phyloP scores from a whole-genome alignment of 2,888 invertebrate genomes.

The Rutpela maculata region DNA sequence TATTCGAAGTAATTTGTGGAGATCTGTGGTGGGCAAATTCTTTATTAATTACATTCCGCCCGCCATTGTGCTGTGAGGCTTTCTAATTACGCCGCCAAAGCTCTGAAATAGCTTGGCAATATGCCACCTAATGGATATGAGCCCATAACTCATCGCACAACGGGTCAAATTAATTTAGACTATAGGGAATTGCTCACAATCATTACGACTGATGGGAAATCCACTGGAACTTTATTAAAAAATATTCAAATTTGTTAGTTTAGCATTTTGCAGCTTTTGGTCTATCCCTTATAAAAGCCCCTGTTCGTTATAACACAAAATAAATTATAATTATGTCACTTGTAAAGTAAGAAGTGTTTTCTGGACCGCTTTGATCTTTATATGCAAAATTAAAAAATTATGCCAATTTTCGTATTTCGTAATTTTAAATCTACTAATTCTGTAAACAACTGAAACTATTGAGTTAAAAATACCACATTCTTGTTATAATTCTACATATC shows the following conservation, averaged over 20 bases:
- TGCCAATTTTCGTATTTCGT: too few species aligned
- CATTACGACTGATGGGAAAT: conserved; percentile 46
- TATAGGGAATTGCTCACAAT: conserved; percentile 63
- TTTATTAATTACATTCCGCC: conserved; percentile 71
- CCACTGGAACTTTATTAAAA: conserved; percentile 27
- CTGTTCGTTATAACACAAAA: too few species aligned
- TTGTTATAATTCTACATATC: too few species aligned
- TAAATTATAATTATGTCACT: too few species aligned
- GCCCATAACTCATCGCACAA: conserved; percentile 70
- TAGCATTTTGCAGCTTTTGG: neutral
- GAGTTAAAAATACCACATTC: too few species aligned
- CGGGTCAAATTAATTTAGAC: conserved; percentile 72
- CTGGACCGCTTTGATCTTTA: too few species aligned
- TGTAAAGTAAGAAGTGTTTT: too few species aligned
- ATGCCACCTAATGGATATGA: conserved; percentile 72
- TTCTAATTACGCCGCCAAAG: conserved; percentile 70
- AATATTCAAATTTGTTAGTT: conserved; percentile 7
- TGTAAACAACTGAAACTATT: too few species aligned
- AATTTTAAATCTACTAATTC: too few species aligned
- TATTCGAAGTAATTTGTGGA: conserved; percentile 51
- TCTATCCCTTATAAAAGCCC: neutral
- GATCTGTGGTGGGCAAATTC: conserved; percentile 68
- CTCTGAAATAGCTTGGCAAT: conserved; percentile 71
- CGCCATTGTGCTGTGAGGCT: conserved; percentile 63
- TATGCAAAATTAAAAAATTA: too few species aligned